Base-by-base conservation (phyloP, 2,797 vertebrate species). In the Adelosebastes latens region DNA sequence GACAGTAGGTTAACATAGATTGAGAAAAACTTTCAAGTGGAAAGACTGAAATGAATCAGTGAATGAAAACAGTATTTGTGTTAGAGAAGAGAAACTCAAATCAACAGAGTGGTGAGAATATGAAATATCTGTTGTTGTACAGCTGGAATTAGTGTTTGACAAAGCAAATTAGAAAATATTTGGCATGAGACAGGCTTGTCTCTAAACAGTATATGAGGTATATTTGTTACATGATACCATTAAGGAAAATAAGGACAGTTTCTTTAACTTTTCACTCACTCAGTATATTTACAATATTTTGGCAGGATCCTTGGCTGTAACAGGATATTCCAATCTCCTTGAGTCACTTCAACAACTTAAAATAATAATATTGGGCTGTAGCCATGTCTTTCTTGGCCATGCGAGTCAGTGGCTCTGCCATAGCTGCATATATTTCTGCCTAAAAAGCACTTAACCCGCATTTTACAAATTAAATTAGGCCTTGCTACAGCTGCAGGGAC, bases 391-490 rank as follows among this genome's bases (percentile, higher is more conserved):
- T 88, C 61, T 81, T 90, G 86, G 76, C 86, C 13, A 56, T 63
- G 27, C 0, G 2, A 68, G 46, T 69, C 27, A 7, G 46, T 77
- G 22, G 53, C 62, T 75, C 82, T 88, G 87, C 80, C 52, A 79
- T 22, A 75, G 46, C 71, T 72, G 87, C 77, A 88, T n/a, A 79
- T 81, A 82, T 85, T 83, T 83, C 83, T 88, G 89, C 88, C 77
- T 81, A 77, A 88, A 89, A 88, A 88, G 90, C 92, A 91, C 85
- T 91, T 88, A 79, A 89, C 22, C 56, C 79, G 80, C 89, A 86
- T 90, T 90, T 81, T 77, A 72, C 46, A 90, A 87, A 94, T 91
- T 82, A 85, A 88, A 79, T 22, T 18, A 55, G 75, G 59, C 61
- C 59, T 79, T 29, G 61, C 56, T 58, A 68, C 60, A 83, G 81